phyloP scores from a whole-genome alignment of 2,797 vertebrate species.

The Botia kubotai region DNA sequence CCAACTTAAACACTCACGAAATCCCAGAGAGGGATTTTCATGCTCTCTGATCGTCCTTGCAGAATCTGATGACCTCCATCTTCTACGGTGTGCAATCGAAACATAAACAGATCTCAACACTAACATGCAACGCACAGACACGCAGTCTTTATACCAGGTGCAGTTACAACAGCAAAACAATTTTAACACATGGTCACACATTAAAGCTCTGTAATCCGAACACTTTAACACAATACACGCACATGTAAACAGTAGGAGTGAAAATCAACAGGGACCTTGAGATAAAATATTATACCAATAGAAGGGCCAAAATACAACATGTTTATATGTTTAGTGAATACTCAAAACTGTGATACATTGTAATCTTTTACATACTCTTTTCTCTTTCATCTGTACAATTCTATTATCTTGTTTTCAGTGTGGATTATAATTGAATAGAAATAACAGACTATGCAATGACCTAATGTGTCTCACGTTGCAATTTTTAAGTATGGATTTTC shows the following conservation, averaged over 20 bases:
- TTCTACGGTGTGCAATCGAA: conserved; percentile 4
- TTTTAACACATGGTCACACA: background rate
- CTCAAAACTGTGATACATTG: background rate
- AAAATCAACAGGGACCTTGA: background rate
- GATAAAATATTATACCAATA: background rate
- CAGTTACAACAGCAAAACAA: background rate
- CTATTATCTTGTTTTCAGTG: background rate
- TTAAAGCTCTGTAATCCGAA: background rate
- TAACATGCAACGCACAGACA: background rate
- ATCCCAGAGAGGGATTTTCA: too few relatives aligned
- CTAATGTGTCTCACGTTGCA: background rate
- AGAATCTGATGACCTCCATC: conserved; percentile 20
- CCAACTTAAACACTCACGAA: background rate
- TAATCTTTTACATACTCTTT: background rate
- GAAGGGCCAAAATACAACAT: background rate
- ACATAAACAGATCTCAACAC: background rate
- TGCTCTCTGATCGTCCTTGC: too few relatives aligned
- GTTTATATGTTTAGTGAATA: background rate
- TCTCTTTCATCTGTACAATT: background rate
- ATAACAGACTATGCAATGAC: background rate
- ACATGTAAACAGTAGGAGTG: background rate
- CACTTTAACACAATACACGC: background rate
- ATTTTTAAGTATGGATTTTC: background rate
- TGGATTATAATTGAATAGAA: background rate
- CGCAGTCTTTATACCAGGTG: background rate